Evolutionary conservation across 2,888 invertebrate genomes (phyloP), one percentile per base, ranked within the genome.

Genomic region (Emesis castigata): DNA sequence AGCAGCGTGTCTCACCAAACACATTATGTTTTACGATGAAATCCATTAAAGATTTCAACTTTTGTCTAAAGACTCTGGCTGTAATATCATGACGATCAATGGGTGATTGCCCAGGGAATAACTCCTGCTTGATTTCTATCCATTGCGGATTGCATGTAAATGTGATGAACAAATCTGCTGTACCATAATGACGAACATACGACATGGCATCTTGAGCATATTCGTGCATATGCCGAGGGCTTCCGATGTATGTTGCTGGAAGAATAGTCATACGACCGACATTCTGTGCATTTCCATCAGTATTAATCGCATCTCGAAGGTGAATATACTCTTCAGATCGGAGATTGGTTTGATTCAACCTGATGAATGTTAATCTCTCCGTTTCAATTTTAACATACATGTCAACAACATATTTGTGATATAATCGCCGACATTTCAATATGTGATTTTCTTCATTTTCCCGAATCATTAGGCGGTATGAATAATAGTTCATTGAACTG

Each of bases 271-370:
- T 20, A 20, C 73, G 73, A 75, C 79, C 82, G 34, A 81, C 75
- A 56, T 81, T 65, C 22, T 69, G 56, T 39, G 66, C 39, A 44
- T 66, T 34, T 29, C 83, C 83, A 73, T 86, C 85, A 77, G 82
- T 18, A 83, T 71, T 82, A 79, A 85, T 85, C 0, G 83, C 86
- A 85, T 88, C 86, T 29, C 84, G 83, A 68, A 86, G 79, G 29
- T 85, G 83, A 81, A 86, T 86, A 31, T 88, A 86, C n/a, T 86
- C 86, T 66, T 86, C 85, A 56, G 86, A 86, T 20, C 86, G 84
- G 1, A 86, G 80, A 75, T 81, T 79, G 9, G 56, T 69, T 26
- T 87, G 85, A 62, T 87, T 86, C 64, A 85, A 80, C 53, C 81
- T 72, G 64, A 86, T 84, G 66, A 76, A 86, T 77, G 73, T 80